Conservation (phyloP, 2,113 vertebrate species). For the Mohoua ochrocephala region DNA sequence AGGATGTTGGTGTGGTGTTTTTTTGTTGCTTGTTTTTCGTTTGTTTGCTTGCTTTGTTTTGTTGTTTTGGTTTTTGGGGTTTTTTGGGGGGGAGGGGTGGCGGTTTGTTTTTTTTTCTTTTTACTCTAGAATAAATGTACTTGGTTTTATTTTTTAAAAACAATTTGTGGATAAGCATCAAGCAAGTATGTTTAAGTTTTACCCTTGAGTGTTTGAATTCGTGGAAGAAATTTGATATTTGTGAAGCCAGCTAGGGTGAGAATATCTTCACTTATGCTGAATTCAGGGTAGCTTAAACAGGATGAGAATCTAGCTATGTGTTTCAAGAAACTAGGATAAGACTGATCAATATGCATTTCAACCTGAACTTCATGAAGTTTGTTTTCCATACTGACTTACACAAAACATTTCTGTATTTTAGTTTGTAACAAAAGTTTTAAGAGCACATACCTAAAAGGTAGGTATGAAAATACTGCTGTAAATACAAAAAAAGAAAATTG, state of each 20-base stretch:
- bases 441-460: not conserved
- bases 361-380: not conserved
- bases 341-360: not conserved
- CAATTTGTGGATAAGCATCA: not conserved
- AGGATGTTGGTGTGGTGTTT: not conserved
- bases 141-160: not conserved
- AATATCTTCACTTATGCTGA: not conserved
- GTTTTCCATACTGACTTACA: not conserved
- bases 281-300: not conserved
- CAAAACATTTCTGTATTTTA: not conserved
- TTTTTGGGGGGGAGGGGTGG: accelerated
- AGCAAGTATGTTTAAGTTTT: not conserved
- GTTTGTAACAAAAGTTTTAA: not conserved
- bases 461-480: not conserved
- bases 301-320: not conserved
- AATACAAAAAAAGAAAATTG: not conserved
- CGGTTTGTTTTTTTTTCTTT: not conserved
- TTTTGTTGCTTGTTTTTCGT: not conserved
- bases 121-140: not conserved
- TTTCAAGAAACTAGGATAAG: not conserved
- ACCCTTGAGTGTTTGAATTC: not conserved
- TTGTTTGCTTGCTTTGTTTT: not conserved
- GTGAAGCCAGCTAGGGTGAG: not conserved
- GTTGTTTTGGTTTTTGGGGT: no score
- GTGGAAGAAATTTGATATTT: not conserved